Percentiles rank a stretch among this genome's conserved stretches.
Evolutionary conservation across 2,888 invertebrate genomes (phyloP).

Genomic region (Oligia strigilis): DNA sequence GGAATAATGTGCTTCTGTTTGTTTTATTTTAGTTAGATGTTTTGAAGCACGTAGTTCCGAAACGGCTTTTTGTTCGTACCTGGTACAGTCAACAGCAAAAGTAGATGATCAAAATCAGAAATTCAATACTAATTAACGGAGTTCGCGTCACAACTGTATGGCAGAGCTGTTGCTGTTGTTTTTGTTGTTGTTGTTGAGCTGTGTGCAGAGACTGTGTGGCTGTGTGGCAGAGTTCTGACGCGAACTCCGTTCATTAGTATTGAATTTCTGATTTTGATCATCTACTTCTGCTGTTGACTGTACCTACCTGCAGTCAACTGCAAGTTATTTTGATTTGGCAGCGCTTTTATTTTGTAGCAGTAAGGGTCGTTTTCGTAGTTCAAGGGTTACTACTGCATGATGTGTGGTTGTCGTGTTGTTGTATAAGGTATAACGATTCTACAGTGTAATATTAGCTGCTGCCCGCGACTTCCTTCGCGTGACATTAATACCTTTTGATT

Average conservation of each 20-base stretch:
- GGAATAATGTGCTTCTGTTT: conserved; percentile 61
- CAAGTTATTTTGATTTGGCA: neutral
- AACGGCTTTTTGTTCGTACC: conserved; percentile 4
- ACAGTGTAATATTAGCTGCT: neutral
- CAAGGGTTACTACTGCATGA: neutral
- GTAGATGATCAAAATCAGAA: too few relatives aligned
- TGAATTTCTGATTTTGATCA: too few relatives aligned
- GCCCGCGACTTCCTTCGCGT: neutral
- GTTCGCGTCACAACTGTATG: too few relatives aligned
- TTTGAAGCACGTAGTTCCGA: conserved; percentile 27
- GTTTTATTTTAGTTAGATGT: conserved; percentile 39
- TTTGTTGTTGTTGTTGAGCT: too few relatives aligned
- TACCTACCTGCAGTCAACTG: neutral
- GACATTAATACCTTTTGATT: neutral
- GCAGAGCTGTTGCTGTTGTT: too few relatives aligned
- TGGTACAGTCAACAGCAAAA: too few relatives aligned
- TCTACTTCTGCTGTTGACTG: too few relatives aligned
- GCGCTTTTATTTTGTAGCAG: neutral
- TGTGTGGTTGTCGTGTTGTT: neutral
- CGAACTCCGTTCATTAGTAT: too few relatives aligned
- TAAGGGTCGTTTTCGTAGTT: neutral
- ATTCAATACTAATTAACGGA: too few relatives aligned
- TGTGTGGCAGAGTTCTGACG: too few relatives aligned
- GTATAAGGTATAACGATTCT: neutral
- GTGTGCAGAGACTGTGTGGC: too few relatives aligned